Evolutionary conservation across 2,888 invertebrate genomes (phyloP).

Genomic region (Podabrus alpinus): DNA sequence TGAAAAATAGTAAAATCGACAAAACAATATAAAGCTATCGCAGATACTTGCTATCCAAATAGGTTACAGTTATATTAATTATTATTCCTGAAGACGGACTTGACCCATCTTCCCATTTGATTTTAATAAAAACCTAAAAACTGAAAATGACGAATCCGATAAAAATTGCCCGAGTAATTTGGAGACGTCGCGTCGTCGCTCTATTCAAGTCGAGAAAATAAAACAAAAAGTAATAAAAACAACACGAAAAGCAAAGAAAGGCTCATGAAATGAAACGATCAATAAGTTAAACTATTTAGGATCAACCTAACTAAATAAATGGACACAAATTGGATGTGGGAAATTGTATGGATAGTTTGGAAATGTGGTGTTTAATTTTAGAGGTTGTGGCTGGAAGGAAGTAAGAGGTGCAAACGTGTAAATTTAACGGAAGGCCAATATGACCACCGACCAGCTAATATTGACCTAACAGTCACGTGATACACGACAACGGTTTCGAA

Average conservation of each 20-base stretch:
- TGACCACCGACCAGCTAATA: slow-evolving; percentile 19
- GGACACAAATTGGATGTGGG: neutral
- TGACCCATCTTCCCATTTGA: too few species aligned
- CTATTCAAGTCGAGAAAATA: neutral
- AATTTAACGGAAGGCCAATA: slow-evolving; percentile 15
- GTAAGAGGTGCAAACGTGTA: slow-evolving; percentile 12
- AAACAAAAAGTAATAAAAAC: neutral
- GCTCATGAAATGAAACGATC: neutral
- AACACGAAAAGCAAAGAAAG: neutral
- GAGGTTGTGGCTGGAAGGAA: slow-evolving; percentile 3
- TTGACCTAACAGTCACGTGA: slow-evolving; percentile 30
- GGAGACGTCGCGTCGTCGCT: neutral
- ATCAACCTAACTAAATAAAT: neutral
- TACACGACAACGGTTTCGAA: slow-evolving; percentile 13
- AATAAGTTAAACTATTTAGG: neutral
- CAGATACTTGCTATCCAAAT: too few species aligned
- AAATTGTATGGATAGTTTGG: neutral
- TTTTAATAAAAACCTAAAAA: neutral
- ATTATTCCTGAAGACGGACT: too few species aligned
- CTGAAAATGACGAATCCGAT: neutral
- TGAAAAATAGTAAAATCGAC: too few species aligned
- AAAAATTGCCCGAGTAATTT: neutral
- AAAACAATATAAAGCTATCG: too few species aligned
- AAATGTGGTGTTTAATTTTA: neutral
- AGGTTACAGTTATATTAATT: too few species aligned